Conservation (phyloP, 2,888 invertebrate species). For the Oasisia sp. region DNA sequence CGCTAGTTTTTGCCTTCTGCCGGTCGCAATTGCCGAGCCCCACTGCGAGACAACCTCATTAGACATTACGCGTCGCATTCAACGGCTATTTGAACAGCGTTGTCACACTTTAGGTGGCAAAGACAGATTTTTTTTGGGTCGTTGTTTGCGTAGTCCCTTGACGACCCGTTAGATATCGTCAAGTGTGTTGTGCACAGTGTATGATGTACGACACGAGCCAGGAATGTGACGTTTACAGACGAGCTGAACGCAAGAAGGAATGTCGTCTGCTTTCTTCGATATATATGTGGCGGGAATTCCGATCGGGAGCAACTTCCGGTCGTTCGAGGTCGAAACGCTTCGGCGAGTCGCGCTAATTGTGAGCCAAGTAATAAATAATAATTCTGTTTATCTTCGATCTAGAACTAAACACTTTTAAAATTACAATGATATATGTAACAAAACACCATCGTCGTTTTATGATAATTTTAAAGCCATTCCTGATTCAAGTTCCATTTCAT, state of each 20-base stretch:
- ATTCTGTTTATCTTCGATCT: no score
- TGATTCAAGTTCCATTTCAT: no score
- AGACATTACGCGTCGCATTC: not conserved
- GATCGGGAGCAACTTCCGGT: not conserved
- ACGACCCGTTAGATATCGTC: not conserved
- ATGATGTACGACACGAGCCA: not conserved
- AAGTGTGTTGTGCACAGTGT: not conserved
- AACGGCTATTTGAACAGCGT: not conserved
- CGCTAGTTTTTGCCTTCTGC: not conserved
- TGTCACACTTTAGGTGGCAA: not conserved
- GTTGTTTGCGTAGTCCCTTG: not conserved
- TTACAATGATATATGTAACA: no score
- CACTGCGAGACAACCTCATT: not conserved
- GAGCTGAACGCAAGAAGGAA: not conserved
- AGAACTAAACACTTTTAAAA: no score
- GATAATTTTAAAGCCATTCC: no score
- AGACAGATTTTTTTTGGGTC: not conserved
- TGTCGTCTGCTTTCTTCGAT: not conserved
- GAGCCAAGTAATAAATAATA: not conserved
- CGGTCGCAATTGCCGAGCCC: not conserved
- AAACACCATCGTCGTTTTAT: no score
- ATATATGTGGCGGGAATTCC: not conserved
- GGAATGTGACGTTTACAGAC: not conserved
- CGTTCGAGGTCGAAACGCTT: not conserved
- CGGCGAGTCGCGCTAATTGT: not conserved